phyloP scores from a whole-genome alignment of 2,888 invertebrate species.

The Melanchra persicariae region DNA sequence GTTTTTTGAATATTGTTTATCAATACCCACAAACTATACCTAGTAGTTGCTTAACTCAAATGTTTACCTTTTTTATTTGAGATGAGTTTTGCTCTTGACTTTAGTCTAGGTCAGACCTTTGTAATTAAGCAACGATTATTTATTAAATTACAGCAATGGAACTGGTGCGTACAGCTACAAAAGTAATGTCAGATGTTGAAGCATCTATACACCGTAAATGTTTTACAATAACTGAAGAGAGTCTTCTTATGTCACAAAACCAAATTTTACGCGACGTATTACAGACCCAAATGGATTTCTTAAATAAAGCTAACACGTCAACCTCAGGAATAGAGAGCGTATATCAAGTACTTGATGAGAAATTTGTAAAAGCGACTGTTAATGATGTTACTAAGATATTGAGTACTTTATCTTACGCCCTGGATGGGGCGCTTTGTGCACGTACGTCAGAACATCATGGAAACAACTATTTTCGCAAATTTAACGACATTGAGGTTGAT shows the following conservation, averaged over 20 bases:
- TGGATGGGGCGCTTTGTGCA: conserved; percentile 75
- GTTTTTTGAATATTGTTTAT: neutral
- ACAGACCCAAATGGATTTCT: conserved; percentile 71
- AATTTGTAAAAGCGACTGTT: conserved; percentile 61
- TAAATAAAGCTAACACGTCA: conserved; percentile 61
- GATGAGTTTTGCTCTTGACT: too few relatives aligned
- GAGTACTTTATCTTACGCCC: conserved; percentile 71
- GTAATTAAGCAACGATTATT: conserved; percentile 8
- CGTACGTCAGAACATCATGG: conserved; percentile 14
- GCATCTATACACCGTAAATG: conserved; percentile 70
- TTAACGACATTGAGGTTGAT: conserved; percentile 36
- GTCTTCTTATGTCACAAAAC: conserved; percentile 70
- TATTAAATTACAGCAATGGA: conserved; percentile 71
- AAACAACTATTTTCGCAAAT: conserved; percentile 32
- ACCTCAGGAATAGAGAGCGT: conserved; percentile 20
- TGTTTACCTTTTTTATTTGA: too few relatives aligned
- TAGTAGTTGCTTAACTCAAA: too few relatives aligned
- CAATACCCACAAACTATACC: neutral
- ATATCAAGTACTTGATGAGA: conserved; percentile 27
- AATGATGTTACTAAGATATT: conserved; percentile 74
- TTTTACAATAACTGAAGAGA: conserved; percentile 59
- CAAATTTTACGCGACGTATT: conserved; percentile 71
- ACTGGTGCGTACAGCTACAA: conserved; percentile 69
- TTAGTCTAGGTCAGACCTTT: too few relatives aligned
- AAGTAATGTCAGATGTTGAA: conserved; percentile 71